Base-by-base conservation (phyloP, 1,140 invertebrate genomes). In the Centruroides sculpturatus region DNA sequence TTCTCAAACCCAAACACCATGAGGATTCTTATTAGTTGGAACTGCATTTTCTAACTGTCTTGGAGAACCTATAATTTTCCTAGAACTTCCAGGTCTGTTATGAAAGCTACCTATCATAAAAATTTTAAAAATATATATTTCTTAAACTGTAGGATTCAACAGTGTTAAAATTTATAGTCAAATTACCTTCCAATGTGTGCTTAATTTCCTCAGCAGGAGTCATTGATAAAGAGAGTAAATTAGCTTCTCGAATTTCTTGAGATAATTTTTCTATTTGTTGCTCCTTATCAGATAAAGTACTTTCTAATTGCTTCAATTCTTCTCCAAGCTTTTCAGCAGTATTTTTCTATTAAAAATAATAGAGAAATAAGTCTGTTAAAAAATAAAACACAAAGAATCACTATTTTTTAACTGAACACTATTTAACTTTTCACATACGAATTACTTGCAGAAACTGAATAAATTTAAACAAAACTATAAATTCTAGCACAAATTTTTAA, bases 1-100 rank as follows among this genome's bases (percentile, higher is more conserved):
- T 13, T 4, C 52, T 71, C 63, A 95, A 50, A 96, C 91, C 92
- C 92, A 96, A 57, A 96, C 91, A 35, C 92, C 92, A 70, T 95
- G 90, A 49, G 91, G 91, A 76, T 94, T 94, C 76, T 93, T 92
- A 73, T 87, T 92, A 13, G 90, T 92, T 51, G 90, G 89, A 54
- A 92, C 89, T 47, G 91, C 89, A 74, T 89, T 93, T 76, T 93
- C 89, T 49, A 93, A 75, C 73, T 93, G 88, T 64, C 90, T 79
- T 48, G 90, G 88, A 46, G 89, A 91, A 13, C 90, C 89, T 66
- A 92, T 87, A 75, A 94, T 92, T 73, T 88, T 84, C 57, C 89
- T 79, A 54, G 85, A 87, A 73, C 86, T 92, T 54, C 88, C 88
- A 50, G 85, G 83, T 59, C 64, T 59, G 75, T 89, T 87, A 68